These are phyloP conservation scores for Radopholus similis DNA, from an alignment of 1,140 invertebrate species.

Conservation along the genomic window DNA sequence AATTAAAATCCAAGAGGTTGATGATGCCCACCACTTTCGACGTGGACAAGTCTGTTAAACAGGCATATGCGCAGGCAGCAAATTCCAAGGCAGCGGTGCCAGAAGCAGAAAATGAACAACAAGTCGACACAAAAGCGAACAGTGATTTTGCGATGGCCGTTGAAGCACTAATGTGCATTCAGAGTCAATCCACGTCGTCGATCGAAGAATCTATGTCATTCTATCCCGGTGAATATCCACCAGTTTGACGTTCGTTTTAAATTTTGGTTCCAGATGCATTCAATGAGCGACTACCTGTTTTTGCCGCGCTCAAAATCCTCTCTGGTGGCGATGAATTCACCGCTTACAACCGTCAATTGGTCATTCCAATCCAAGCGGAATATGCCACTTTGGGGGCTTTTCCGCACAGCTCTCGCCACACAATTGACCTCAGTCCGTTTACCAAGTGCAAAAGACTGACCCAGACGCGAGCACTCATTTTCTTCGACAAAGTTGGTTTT, in stretches of 20 bases:
- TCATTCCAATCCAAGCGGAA: constrained; percentile 4
- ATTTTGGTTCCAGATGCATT: background rate
- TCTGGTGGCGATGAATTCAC: constrained; percentile 4
- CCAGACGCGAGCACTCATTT: constrained; percentile 12
- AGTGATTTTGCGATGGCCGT: background rate
- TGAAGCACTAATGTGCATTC: background rate
- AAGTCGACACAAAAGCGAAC: background rate
- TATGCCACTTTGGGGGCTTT: constrained; percentile 2
- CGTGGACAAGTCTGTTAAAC: background rate
- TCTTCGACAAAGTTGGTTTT: constrained; percentile 26
- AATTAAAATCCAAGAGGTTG: background rate
- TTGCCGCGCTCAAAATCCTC: constrained; percentile 1
- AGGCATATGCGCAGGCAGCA: background rate
- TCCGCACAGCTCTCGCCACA: background rate
- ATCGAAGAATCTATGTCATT: background rate
- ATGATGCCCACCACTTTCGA: background rate
- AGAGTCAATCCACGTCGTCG: background rate
- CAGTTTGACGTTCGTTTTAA: background rate
- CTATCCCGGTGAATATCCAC: background rate
- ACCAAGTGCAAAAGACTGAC: background rate
- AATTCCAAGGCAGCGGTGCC: background rate
- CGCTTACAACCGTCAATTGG: background rate
- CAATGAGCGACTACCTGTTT: constrained; percentile 1
- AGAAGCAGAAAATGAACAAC: background rate
- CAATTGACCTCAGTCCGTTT: background rate